Evolutionary conservation across 2,113 vertebrate genomes (phyloP).

Genomic region (Albula goreensis): DNA sequence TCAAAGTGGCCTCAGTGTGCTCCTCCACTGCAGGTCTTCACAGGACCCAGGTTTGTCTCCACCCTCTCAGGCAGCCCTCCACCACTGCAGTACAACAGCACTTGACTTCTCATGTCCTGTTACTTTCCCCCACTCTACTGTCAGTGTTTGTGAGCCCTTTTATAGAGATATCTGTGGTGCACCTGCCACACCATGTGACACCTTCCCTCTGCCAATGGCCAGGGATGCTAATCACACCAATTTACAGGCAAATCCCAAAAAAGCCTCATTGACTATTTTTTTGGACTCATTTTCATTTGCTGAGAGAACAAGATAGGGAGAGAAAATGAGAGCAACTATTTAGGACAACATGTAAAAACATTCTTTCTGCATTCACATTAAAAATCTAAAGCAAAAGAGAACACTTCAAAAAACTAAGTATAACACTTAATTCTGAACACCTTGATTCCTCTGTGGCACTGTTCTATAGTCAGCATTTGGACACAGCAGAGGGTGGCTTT

Average conservation of each 20-base stretch:
- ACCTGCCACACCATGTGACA: neutral
- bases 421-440: neutral
- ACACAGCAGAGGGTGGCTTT: neutral
- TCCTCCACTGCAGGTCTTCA: neutral
- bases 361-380: neutral
- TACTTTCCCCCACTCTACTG: neutral
- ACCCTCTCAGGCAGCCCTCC: neutral
- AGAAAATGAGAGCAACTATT: neutral
- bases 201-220: neutral
- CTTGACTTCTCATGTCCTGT: neutral
- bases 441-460: neutral
- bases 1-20: neutral
- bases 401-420: neutral
- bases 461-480: neutral
- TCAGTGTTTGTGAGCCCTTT: neutral
- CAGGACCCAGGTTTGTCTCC: neutral
- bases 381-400: neutral
- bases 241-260: neutral
- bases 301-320: neutral
- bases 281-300: neutral
- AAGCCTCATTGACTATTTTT: neutral
- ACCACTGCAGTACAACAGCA: too few relatives aligned
- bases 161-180: neutral
- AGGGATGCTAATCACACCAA: constrained; percentile 3
- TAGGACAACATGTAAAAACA: neutral